Conservation (phyloP, 2,888 invertebrate species). For the Plemyria rubiginata region DNA sequence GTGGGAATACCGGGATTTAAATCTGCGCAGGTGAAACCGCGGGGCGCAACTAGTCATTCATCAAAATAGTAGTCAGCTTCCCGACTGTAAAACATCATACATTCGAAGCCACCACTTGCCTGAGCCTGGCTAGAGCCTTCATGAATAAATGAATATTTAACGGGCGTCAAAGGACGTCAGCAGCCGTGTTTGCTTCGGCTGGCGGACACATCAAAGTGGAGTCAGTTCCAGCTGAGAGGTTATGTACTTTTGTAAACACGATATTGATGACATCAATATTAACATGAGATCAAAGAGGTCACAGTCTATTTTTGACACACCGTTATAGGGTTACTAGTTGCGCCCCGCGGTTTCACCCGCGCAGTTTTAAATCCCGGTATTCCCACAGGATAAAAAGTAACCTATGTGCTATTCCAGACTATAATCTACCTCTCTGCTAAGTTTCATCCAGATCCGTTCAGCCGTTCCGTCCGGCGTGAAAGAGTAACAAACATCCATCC, state of each 20-base stretch:
- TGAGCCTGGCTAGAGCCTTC: slow-evolving; percentile 35
- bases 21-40: too few species aligned
- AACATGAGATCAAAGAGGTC: not conserved
- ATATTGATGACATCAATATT: slow-evolving; percentile 23
- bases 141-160: slow-evolving; percentile 68
- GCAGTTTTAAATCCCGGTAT: too few species aligned
- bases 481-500: too few species aligned
- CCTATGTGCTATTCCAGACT: too few species aligned
- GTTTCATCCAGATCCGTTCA: too few species aligned
- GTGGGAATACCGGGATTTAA: too few species aligned
- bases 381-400: too few species aligned
- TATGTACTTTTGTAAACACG: slow-evolving; percentile 12
- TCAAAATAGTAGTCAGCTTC: not conserved
- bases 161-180: slow-evolving; percentile 51
- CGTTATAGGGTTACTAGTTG: not conserved
- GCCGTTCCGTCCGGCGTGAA: too few species aligned
- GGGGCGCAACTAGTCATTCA: too few species aligned
- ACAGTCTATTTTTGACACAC: not conserved
- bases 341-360: too few species aligned
- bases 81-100: slow-evolving; percentile 1
- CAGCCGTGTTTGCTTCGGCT: slow-evolving; percentile 41
- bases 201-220: slow-evolving; percentile 42
- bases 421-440: too few species aligned
- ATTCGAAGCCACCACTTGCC: not conserved
- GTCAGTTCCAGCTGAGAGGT: slow-evolving; percentile 5